Conservation (phyloP, 2,113 vertebrate species). For the Chitala chitala region DNA sequence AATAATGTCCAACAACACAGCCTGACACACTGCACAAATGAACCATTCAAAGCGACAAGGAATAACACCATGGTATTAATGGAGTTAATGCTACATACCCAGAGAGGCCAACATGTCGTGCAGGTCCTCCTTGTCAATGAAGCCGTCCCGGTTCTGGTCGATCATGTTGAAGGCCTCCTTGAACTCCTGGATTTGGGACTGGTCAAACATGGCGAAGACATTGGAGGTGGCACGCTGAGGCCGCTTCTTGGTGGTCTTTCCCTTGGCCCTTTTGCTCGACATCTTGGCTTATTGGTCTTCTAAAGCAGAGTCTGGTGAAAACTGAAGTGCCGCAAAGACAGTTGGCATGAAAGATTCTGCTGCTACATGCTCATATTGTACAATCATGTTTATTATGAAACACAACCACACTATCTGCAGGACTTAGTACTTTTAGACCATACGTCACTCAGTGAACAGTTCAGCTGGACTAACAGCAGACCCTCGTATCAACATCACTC, state of each 20-base stretch:
- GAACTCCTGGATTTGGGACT: constrained; percentile 90
- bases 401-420: too few species aligned
- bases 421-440: too few species aligned
- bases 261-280: constrained; percentile 92
- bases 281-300: constrained; percentile 54
- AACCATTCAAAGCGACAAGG: neutral
- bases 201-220: constrained; percentile 89
- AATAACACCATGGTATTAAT: neutral
- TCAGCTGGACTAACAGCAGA: too few species aligned
- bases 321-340: neutral
- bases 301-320: neutral
- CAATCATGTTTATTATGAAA: too few species aligned
- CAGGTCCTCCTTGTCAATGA: constrained; percentile 88
- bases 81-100: constrained; percentile 54
- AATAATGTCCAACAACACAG: neutral
- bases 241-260: constrained; percentile 91
- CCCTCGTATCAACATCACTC: too few species aligned
- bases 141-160: constrained; percentile 87
- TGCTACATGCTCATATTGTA: too few species aligned
- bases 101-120: constrained; percentile 90
- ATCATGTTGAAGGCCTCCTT: constrained; percentile 96
- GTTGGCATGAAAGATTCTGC: too few species aligned
- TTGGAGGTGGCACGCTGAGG: constrained; percentile 90
- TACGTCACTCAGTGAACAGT: too few species aligned
- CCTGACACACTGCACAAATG: neutral